Conservation (phyloP, 2,113 vertebrate genomes). For the Pipra filicauda region DNA sequence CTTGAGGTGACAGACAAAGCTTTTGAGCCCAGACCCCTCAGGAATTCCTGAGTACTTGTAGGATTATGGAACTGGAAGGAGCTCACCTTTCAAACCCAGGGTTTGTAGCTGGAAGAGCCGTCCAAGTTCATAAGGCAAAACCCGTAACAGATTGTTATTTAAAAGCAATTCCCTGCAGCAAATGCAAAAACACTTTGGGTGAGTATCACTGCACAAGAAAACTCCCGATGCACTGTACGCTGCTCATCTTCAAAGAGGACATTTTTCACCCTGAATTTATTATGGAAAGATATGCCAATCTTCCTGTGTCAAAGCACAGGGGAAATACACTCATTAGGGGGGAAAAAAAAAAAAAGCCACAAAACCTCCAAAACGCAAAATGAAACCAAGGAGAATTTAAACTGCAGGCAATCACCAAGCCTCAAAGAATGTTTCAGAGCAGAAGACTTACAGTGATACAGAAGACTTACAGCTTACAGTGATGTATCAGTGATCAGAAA, state of each 20-base stretch:
- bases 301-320: neutral
- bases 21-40: neutral
- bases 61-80: neutral
- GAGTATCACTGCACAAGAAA: neutral
- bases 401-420: neutral
- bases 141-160: conserved; percentile 99
- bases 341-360: neutral
- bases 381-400: neutral
- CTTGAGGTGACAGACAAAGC: neutral
- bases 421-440: neutral
- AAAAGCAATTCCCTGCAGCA: conserved; percentile 98
- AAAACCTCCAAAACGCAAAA: neutral
- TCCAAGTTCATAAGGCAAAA: conserved; percentile 99
- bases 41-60: neutral
- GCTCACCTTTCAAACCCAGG: conserved; percentile 94
- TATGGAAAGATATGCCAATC: neutral
- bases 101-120: conserved; percentile 98
- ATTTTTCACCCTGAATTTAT: neutral
- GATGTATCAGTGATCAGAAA: neutral
- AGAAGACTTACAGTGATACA: neutral
- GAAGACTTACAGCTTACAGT: neutral
- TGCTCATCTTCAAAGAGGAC: neutral
- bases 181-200: neutral
- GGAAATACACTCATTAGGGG: neutral
- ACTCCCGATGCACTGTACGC: neutral